These are phyloP conservation scores for Harpagifer antarcticus DNA, from an alignment of 2,797 vertebrate species.

Conservation along the genomic window DNA sequence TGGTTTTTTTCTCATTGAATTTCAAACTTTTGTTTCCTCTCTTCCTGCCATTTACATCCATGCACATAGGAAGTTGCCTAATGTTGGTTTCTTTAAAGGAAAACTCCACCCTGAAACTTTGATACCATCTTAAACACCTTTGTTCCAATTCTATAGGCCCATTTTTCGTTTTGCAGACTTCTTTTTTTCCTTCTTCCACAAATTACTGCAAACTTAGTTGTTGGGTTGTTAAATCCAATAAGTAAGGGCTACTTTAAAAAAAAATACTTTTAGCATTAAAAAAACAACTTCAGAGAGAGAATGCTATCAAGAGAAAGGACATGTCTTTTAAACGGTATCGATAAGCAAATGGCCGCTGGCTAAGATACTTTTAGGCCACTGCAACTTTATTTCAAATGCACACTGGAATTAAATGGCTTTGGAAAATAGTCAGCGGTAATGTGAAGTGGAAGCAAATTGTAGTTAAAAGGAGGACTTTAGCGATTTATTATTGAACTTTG, in stretches of 20 bases:
- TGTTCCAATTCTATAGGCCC: background rate
- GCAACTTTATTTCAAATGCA: background rate
- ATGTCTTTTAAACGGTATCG: background rate
- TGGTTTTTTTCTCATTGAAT: background rate
- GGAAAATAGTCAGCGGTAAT: background rate
- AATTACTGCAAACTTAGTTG: background rate
- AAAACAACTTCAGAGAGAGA: background rate
- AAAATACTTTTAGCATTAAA: too few species aligned
- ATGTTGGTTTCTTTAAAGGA: conserved; percentile 7
- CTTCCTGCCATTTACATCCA: conserved; percentile 1
- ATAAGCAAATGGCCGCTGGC: background rate
- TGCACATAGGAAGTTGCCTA: conserved; percentile 14
- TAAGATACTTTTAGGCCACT: background rate
- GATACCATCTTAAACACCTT: conserved; percentile 2
- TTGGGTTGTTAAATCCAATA: background rate
- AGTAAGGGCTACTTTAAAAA: background rate
- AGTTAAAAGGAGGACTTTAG: background rate
- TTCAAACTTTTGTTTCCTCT: background rate
- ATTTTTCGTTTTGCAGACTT: background rate
- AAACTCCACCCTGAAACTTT: conserved; percentile 27
- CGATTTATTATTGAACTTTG: background rate
- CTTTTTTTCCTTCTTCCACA: background rate
- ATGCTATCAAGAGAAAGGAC: too few species aligned
- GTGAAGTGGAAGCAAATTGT: background rate
- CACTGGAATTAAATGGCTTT: background rate